phyloP scores from a whole-genome alignment of 2,888 invertebrate genomes.

The Timema podura region DNA sequence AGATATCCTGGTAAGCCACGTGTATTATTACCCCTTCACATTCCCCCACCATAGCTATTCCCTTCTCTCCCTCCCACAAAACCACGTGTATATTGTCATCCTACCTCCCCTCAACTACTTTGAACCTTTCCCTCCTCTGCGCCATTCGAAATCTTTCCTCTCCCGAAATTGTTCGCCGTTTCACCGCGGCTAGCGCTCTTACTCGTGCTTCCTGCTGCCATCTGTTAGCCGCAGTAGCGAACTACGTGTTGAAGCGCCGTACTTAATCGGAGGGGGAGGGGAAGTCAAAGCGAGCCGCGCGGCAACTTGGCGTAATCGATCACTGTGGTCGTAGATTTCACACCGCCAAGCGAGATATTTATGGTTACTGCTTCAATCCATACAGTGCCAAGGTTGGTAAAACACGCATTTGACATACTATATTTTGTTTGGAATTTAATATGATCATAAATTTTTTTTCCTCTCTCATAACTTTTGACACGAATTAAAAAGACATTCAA shows the following conservation, averaged over 20 bases:
- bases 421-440: no score
- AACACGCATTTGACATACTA: conserved; percentile 12
- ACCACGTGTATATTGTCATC: no score
- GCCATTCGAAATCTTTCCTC: no score
- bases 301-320: conserved; percentile 25
- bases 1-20: no score
- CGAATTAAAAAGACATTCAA: no score
- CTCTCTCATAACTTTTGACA: neutral
- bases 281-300: conserved; percentile 17
- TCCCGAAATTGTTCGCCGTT: conserved; percentile 21
- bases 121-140: no score
- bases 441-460: neutral
- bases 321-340: conserved; percentile 27
- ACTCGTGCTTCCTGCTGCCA: conserved; percentile 21
- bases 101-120: no score
- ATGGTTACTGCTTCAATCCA: conserved; percentile 20
- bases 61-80: no score
- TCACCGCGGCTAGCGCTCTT: conserved; percentile 22
- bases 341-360: conserved; percentile 25
- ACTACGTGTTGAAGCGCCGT: conserved; percentile 19
- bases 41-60: no score
- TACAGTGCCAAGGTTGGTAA: conserved; percentile 22
- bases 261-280: conserved; percentile 16
- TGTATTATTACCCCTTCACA: no score
- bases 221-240: conserved; percentile 22